Conservation (phyloP, 2,888 invertebrate species). For the Sesamia inferens region DNA sequence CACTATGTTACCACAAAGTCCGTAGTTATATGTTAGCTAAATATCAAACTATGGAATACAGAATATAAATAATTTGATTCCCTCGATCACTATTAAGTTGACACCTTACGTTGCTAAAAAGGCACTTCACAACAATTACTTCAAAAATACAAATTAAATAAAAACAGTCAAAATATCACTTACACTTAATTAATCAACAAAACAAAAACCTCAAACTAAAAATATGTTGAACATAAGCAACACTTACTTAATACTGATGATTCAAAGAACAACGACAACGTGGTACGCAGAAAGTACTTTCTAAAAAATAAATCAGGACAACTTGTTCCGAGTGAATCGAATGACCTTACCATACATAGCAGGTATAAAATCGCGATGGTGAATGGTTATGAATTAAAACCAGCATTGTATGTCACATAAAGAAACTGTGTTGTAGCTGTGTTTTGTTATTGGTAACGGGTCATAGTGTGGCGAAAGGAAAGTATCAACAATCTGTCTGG, state of each 20-base stretch:
- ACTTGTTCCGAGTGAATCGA: constrained; percentile 28
- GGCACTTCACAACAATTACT: neutral
- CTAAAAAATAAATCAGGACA: constrained; percentile 50
- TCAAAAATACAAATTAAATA: neutral
- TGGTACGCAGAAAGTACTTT: constrained; percentile 49
- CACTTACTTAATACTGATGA: constrained; percentile 47
- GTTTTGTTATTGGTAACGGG: constrained; percentile 7
- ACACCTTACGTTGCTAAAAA: neutral
- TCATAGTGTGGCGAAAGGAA: constrained; percentile 44
- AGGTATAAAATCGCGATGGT: neutral
- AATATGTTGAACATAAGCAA: constrained; percentile 36
- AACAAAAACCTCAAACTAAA: constrained; percentile 17
- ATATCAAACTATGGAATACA: neutral
- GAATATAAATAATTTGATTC: neutral
- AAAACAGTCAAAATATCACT: constrained; percentile 27
- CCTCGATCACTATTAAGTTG: no score
- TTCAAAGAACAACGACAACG: constrained; percentile 50
- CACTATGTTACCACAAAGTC: neutral
- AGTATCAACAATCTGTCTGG: constrained; percentile 29
- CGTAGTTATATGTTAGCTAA: neutral
- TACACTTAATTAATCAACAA: constrained; percentile 24
- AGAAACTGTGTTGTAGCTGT: neutral
- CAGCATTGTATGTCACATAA: constrained; percentile 32
- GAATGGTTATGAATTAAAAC: constrained; percentile 21
- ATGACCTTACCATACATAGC: constrained; percentile 34